Percentiles rank a stretch among this genome's conserved stretches.
Conservation (phyloP, 2,113 vertebrate genomes). For the Numida meleagris region DNA sequence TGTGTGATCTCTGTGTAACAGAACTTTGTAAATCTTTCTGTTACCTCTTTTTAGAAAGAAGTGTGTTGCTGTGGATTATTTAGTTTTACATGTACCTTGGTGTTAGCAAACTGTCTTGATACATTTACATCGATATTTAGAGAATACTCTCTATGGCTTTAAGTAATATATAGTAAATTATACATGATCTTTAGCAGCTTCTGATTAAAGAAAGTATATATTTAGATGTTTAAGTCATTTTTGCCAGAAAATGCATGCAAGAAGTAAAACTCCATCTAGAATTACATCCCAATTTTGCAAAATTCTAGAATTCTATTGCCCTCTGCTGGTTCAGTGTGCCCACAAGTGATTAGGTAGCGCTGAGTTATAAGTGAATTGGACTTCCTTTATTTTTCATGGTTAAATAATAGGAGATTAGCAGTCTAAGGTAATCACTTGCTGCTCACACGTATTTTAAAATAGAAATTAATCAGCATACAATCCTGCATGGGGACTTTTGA, state of each 20-base stretch:
- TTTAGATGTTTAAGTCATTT: background rate
- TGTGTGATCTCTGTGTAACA: background rate
- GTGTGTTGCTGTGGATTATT: background rate
- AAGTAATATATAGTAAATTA: background rate
- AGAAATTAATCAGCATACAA: accelerated
- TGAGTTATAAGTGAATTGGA: background rate
- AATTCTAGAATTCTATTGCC: constrained; percentile 73
- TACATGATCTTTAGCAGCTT: background rate
- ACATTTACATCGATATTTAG: background rate
- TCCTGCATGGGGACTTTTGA: background rate
- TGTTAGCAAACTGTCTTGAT: background rate
- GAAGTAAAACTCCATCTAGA: constrained; percentile 22
- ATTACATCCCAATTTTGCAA: constrained; percentile 40
- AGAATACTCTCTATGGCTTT: background rate
- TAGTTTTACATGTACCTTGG: background rate
- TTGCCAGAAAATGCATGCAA: constrained; percentile 23
- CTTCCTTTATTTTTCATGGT: background rate
- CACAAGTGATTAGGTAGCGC: background rate
- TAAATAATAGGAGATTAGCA: background rate
- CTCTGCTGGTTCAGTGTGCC: constrained; percentile 64
- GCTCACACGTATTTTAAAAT: background rate
- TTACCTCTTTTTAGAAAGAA: background rate
- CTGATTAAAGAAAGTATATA: background rate
- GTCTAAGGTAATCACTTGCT: background rate
- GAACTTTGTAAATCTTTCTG: background rate